These are phyloP conservation scores for Nannoperca obscura DNA, from an alignment of 2,797 vertebrate species.

Conservation along the genomic window DNA sequence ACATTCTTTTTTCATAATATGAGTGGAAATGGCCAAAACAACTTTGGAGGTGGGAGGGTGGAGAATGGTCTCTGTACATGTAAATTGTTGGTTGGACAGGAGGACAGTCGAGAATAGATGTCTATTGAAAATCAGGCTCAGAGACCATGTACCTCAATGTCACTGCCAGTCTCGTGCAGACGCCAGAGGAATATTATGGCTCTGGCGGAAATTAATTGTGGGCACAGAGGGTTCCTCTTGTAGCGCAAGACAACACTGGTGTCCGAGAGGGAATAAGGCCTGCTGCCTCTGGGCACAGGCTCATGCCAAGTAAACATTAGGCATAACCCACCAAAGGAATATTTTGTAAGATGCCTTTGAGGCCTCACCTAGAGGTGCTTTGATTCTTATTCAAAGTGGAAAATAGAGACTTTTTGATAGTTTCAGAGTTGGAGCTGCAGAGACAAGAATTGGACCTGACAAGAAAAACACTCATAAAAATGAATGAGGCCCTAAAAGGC, in stretches of 20 bases:
- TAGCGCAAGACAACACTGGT: conserved; percentile 80
- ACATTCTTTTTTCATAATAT: conserved; percentile 54
- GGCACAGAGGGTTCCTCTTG: conserved; percentile 80
- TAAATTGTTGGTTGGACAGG: conserved; percentile 64
- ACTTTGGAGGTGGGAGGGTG: conserved; percentile 47
- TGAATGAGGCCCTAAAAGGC: conserved; percentile 73
- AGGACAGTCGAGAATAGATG: conserved; percentile 75
- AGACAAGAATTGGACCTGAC: conserved; percentile 81
- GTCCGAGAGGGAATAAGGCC: conserved; percentile 75
- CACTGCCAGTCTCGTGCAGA: conserved; percentile 77
- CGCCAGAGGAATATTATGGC: conserved; percentile 81
- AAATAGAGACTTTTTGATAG: conserved; percentile 82
- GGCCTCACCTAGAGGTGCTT: conserved; percentile 77
- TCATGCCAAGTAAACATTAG: conserved; percentile 84
- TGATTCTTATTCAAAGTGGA: conserved; percentile 77
- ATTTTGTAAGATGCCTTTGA: conserved; percentile 81
- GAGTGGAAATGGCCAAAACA: conserved; percentile 40
- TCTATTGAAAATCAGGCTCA: conserved; percentile 67
- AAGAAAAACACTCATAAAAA: conserved; percentile 84
- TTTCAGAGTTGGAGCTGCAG: conserved; percentile 61
- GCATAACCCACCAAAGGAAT: conserved; percentile 78
- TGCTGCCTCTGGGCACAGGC: conserved; percentile 74
- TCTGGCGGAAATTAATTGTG: conserved; percentile 86
- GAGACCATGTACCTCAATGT: conserved; percentile 72
- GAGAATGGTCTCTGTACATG: conserved; percentile 62